A percentile compares a stretch with the other conserved stretches of the same genome.
phyloP scores from a whole-genome alignment of 23 tunicate genomes.

The Diplosoma virens region DNA sequence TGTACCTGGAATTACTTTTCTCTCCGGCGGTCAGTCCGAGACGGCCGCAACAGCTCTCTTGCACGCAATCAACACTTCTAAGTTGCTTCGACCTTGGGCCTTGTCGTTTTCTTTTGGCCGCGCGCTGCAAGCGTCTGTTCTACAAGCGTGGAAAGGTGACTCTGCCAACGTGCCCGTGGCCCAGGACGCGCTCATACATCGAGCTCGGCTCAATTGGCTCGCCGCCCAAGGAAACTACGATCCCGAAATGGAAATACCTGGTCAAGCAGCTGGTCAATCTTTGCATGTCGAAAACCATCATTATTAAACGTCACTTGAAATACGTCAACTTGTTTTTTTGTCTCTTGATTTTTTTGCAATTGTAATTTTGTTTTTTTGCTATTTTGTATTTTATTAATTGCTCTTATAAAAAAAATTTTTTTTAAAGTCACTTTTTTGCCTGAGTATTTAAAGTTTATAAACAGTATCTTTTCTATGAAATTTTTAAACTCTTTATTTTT shows the following conservation, averaged over 20 bases:
- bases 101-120: slow-evolving; percentile 88
- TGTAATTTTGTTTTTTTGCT: too few species aligned
- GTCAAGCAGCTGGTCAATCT: slow-evolving; percentile 48
- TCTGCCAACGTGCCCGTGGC: slow-evolving; percentile 59
- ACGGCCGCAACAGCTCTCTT: slow-evolving; percentile 70
- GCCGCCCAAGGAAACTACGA: slow-evolving; percentile 82
- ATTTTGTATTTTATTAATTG: too few species aligned
- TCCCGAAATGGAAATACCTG: slow-evolving; percentile 50
- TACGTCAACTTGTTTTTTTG: background rate
- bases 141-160: slow-evolving; percentile 85
- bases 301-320: slow-evolving; percentile 46
- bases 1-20: slow-evolving; percentile 85
- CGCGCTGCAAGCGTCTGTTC: slow-evolving; percentile 89
- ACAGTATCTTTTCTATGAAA: too few species aligned
- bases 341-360: too few species aligned
- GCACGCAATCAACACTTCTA: slow-evolving; percentile 73
- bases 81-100: slow-evolving; percentile 71
- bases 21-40: slow-evolving; percentile 95
- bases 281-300: slow-evolving; percentile 74
- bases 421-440: too few species aligned
- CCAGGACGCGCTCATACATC: slow-evolving; percentile 61
- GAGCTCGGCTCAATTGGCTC: slow-evolving; percentile 75
- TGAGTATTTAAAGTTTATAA: too few species aligned
- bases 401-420: too few species aligned
- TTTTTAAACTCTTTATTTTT: too few species aligned